Percentiles rank a stretch among this genome's conserved stretches.
phyloP scores from a whole-genome alignment of 2,797 vertebrate species.

The Lerista edwardsae region DNA sequence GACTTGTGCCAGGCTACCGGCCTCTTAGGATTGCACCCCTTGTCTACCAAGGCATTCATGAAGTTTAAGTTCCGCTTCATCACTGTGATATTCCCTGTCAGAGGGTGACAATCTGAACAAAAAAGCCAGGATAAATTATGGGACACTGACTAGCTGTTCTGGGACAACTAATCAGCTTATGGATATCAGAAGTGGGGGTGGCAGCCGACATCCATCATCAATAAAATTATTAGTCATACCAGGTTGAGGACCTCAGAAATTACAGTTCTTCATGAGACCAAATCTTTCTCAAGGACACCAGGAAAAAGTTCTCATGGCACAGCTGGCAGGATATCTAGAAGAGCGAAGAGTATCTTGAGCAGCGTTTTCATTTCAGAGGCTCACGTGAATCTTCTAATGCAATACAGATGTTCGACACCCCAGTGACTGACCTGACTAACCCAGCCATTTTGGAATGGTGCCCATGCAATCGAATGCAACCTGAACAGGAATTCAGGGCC shows the following conservation, averaged over 20 bases:
- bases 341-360: slow-evolving; percentile 75
- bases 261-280: slow-evolving; percentile 75
- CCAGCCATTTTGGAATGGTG: slow-evolving; percentile 69
- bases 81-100: slow-evolving; percentile 77
- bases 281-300: slow-evolving; percentile 79
- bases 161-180: slow-evolving; percentile 80
- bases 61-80: slow-evolving; percentile 80
- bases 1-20: too few species aligned
- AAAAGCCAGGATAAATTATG: slow-evolving; percentile 81
- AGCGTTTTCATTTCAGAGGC: slow-evolving; percentile 76
- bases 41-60: slow-evolving; percentile 77
- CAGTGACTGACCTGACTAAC: slow-evolving; percentile 76
- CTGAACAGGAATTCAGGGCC: background rate
- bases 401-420: slow-evolving; percentile 85
- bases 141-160: slow-evolving; percentile 73
- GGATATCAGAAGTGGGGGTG: slow-evolving; percentile 68
- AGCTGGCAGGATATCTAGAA: slow-evolving; percentile 70
- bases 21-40: slow-evolving; percentile 78
- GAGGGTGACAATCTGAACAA: slow-evolving; percentile 80
- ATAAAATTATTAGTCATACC: slow-evolving; percentile 72
- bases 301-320: slow-evolving; percentile 73
- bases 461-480: slow-evolving; percentile 64
- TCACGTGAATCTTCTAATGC: slow-evolving; percentile 79
- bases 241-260: slow-evolving; percentile 71
- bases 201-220: slow-evolving; percentile 78